These are phyloP conservation scores for Rhagonycha fulva DNA, from an alignment of 2,888 invertebrate species.

Conservation along the genomic window DNA sequence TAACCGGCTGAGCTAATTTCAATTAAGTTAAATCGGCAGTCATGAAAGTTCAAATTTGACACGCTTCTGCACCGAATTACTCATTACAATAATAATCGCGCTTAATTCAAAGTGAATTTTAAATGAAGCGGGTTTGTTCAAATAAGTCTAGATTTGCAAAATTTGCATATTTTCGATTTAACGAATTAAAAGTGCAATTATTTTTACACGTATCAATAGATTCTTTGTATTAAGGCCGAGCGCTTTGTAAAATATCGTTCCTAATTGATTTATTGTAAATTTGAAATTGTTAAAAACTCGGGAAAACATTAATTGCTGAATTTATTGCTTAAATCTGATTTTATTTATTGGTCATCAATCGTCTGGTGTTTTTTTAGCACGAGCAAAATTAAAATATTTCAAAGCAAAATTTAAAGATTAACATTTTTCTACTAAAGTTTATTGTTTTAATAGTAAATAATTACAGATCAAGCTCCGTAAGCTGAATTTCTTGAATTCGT, in stretches of 20 bases:
- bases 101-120: not conserved
- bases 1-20: not conserved
- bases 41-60: not conserved
- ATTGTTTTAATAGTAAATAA: no score
- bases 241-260: not conserved
- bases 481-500: no score
- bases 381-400: not conserved
- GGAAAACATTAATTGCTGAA: not conserved
- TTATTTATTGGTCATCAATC: not conserved
- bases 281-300: not conserved
- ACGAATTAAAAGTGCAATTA: not conserved
- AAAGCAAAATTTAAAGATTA: not conserved
- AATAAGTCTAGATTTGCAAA: not conserved
- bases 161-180: not conserved
- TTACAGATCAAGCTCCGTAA: no score
- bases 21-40: not conserved
- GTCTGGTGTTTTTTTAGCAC: not conserved
- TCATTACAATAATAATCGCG: not conserved
- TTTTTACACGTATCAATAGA: not conserved
- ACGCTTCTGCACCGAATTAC: not conserved
- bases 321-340: not conserved
- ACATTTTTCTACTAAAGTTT: no score
- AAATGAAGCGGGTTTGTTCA: not conserved
- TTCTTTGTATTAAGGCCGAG: not conserved
- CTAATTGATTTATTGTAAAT: not conserved